A percentile compares a stretch with the other conserved stretches of the same genome.
Conservation (phyloP, 2,797 vertebrate species). For the Caiman crocodilus region DNA sequence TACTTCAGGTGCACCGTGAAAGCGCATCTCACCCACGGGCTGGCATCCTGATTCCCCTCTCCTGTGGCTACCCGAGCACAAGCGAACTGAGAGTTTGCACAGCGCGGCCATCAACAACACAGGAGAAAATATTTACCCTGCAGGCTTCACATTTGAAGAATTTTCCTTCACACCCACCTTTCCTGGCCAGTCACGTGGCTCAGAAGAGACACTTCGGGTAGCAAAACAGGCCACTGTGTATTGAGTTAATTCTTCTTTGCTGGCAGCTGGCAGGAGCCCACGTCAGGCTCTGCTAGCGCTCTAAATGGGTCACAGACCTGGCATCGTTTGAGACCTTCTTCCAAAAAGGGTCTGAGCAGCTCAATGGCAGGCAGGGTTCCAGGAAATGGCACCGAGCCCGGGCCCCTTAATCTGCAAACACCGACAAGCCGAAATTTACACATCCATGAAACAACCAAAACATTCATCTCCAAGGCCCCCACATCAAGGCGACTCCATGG, state of each 20-base stretch:
- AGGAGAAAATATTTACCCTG: neutral
- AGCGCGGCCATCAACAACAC: fast-evolving
- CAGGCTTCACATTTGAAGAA: fast-evolving
- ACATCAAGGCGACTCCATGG: neutral
- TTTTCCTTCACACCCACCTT: neutral
- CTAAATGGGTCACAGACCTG: neutral
- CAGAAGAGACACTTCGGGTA: fast-evolving
- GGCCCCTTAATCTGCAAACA: neutral
- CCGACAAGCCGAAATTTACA: neutral
- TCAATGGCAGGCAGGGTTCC: neutral
- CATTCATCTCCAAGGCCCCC: neutral
- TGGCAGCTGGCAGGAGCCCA: neutral
- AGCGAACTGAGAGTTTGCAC: fast-evolving
- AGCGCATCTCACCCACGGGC: slow-evolving; percentile 25
- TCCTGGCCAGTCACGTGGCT: neutral
- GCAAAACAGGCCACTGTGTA: neutral
- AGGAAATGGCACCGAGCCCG: neutral
- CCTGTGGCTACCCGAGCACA: neutral
- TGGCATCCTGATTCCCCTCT: neutral
- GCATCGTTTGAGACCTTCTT: neutral
- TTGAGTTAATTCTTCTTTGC: neutral
- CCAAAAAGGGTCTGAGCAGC: neutral
- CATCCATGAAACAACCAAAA: neutral
- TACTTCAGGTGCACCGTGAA: neutral
- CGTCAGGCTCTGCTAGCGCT: neutral